Evolutionary conservation across 2,797 vertebrate genomes (phyloP).

Genomic region (Philypnodon macrostomus): DNA sequence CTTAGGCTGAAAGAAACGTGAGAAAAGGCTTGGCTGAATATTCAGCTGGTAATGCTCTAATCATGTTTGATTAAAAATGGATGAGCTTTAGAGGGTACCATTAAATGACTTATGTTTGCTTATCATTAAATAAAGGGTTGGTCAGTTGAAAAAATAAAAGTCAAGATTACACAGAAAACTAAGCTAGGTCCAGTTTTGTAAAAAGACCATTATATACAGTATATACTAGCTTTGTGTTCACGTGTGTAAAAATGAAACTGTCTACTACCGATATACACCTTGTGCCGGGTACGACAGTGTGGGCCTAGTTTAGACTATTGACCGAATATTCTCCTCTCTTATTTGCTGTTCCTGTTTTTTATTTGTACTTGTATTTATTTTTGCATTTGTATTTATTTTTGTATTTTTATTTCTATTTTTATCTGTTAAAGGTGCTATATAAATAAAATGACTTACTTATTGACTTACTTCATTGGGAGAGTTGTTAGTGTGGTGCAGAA

Average conservation of each 20-base stretch:
- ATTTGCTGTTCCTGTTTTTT: no score
- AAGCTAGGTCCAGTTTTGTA: slow-evolving; percentile 81
- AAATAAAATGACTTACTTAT: slow-evolving; percentile 65
- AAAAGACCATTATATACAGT: no score
- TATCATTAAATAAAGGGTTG: slow-evolving; percentile 87
- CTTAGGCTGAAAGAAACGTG: slow-evolving; percentile 66
- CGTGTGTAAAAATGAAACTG: no score
- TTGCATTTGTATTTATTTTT: no score
- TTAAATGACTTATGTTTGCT: slow-evolving; percentile 77
- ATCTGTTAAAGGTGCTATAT: no score
- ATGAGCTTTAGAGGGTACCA: slow-evolving; percentile 78
- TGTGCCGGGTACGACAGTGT: no score
- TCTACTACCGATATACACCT: no score
- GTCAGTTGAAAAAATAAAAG: slow-evolving; percentile 76
- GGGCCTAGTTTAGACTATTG: no score
- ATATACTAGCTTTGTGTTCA: no score
- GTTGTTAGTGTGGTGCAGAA: slow-evolving; percentile 38
- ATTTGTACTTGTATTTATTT: no score
- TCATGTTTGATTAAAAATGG: slow-evolving; percentile 91
- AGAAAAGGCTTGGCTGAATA: slow-evolving; percentile 68
- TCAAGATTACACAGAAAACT: slow-evolving; percentile 81
- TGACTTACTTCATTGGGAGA: slow-evolving; percentile 43
- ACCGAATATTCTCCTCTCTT: no score
- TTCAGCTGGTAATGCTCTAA: slow-evolving; percentile 82
- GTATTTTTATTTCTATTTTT: no score